A percentile compares a stretch with the other conserved stretches of the same genome.
These are phyloP conservation scores for Xylophagus ater DNA, from an alignment of 2,888 invertebrate species.

Conservation along the genomic window DNA sequence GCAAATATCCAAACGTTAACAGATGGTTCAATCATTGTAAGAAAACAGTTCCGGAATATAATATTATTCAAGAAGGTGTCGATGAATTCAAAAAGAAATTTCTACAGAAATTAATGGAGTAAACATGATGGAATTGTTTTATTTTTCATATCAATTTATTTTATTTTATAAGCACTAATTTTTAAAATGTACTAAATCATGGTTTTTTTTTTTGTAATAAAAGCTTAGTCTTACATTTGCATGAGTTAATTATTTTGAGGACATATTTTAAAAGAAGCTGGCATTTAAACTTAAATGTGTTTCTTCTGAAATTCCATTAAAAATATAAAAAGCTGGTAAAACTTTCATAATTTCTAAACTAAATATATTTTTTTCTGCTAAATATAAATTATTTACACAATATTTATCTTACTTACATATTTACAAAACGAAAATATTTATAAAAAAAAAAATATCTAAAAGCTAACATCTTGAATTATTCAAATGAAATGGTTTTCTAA, in stretches of 20 bases:
- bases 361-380: not conserved
- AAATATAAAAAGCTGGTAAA: not conserved
- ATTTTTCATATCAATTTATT: slow-evolving; percentile 3
- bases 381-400: slow-evolving; percentile 1
- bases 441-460: not conserved
- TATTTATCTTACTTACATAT: not conserved
- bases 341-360: no score
- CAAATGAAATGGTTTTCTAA: slow-evolving; percentile 26
- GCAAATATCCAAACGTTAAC: slow-evolving; percentile 54
- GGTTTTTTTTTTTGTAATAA: not conserved
- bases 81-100: slow-evolving; percentile 43
- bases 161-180: slow-evolving; percentile 9
- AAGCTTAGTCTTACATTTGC: not conserved
- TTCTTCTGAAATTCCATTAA: not conserved
- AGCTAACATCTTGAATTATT: slow-evolving; percentile 28
- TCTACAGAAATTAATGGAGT: slow-evolving; percentile 18
- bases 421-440: not conserved
- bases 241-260: not conserved
- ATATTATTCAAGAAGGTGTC: slow-evolving; percentile 47
- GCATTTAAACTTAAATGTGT: not conserved
- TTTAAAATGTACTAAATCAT: not conserved
- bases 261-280: slow-evolving; percentile 1
- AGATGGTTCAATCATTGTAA: slow-evolving; percentile 53
- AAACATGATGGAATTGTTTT: not conserved
- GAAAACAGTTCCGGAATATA: slow-evolving; percentile 47